Conservation (phyloP, 2,888 invertebrate species). For the Tetragonula carbonaria region DNA sequence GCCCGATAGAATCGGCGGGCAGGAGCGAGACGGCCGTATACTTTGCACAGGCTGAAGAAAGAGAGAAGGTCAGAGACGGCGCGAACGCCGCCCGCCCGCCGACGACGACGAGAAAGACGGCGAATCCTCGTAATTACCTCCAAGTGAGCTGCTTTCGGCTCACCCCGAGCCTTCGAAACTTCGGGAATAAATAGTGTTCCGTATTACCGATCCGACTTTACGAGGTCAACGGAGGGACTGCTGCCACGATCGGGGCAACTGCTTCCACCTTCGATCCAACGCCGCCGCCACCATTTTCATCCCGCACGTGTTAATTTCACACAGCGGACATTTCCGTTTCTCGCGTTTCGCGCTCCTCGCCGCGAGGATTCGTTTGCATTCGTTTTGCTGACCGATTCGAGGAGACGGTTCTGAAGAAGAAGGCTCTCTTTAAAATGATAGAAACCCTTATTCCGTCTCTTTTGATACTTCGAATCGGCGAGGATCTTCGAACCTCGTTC, state of each 20-base stretch:
- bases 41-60: slow-evolving; percentile 77
- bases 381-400: neutral
- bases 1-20: slow-evolving; percentile 81
- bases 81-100: slow-evolving; percentile 56
- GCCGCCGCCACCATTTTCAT: slow-evolving; percentile 25
- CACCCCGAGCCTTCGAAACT: slow-evolving; percentile 82
- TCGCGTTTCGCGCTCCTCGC: neutral
- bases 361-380: neutral
- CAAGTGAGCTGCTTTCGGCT: slow-evolving; percentile 83
- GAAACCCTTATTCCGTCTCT: too few relatives aligned
- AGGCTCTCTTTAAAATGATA: too few relatives aligned
- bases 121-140: slow-evolving; percentile 82
- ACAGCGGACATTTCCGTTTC: neutral
- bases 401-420: too few relatives aligned
- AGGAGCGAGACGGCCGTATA: slow-evolving; percentile 77
- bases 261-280: slow-evolving; percentile 54
- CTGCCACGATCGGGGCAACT: slow-evolving; percentile 54
- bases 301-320: slow-evolving; percentile 40
- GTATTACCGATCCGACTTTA: slow-evolving; percentile 71
- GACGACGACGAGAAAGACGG: slow-evolving; percentile 71
- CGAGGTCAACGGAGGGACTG: slow-evolving; percentile 65
- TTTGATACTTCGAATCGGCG: too few relatives aligned
- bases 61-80: slow-evolving; percentile 65
- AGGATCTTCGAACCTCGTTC: too few relatives aligned
- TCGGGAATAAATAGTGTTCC: slow-evolving; percentile 81